Base-by-base conservation (phyloP, 2,888 invertebrate species). In the Euphydryas editha region DNA sequence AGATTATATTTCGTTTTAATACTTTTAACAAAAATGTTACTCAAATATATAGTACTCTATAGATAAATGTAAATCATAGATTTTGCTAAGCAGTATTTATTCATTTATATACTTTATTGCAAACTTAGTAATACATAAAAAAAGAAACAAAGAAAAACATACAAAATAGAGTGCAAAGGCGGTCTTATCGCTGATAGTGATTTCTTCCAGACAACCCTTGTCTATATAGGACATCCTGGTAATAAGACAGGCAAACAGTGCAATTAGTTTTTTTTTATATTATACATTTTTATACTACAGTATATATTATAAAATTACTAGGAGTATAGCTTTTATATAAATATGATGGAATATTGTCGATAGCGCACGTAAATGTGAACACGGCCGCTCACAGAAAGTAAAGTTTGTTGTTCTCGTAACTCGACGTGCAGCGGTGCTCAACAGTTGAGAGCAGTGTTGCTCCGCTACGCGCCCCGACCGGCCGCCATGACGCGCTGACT, bases 341-440 rank as follows among this genome's bases (percentile, higher is more conserved):
- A 30, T 59, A 30, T 49, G 36, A 46, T 61, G 71, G 51, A 39
- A 47, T 63, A 42, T 30, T 11, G 37, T 54, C 49, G 58, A 58
- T 70, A 67, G 67, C 69, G 63, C 68, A 60, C 69, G 58, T 61
- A 65, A 64, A 67, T 89, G 86, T 91, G 85, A 78, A 84, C 87
- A 74, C 85, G 70, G 75, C 86, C 87, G 78, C 74, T 78, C 77
- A 78, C 91, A 78, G 88, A 92, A 91, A 90, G 89, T 91, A 89
- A 90, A 90, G 84, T 88, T 87, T 81, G 85, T 87, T 83, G 82
- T 83, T 81, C 79, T 78, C 76, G 76, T 77, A 76, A 77, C 76
- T 79, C 77, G 73, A 77, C 59, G 74, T 72, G 72, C 68, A 59
- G 62, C 58, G 66, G 62, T 36, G 36, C 57, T 51, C 49, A 49